phyloP scores from a whole-genome alignment of 2,888 invertebrate genomes.

The Patella ulyssiponensis region DNA sequence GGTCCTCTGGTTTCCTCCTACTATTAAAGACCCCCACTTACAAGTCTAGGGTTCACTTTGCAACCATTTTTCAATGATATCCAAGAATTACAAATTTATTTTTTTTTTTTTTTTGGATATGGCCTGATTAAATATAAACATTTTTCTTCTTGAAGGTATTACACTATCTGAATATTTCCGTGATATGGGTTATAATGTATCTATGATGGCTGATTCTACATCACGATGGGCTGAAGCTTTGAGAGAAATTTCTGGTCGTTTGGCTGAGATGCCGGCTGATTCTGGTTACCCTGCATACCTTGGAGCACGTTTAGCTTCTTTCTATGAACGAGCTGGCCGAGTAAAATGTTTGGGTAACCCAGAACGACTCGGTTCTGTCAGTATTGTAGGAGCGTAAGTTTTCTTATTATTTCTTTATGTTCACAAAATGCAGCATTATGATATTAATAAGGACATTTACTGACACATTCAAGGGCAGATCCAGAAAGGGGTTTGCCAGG shows the following conservation, averaged over 20 bases:
- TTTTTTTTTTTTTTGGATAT: background rate
- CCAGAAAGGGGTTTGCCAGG: background rate
- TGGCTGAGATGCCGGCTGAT: conserved; percentile 99
- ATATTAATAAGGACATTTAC: background rate
- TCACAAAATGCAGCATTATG: too few species aligned
- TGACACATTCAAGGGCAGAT: background rate
- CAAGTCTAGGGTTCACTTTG: too few species aligned
- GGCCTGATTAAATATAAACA: background rate
- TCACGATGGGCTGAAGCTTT: conserved; percentile 99
- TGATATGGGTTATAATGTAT: conserved; percentile 98
- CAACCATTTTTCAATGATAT: too few species aligned
- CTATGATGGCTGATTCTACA: conserved; percentile 99
- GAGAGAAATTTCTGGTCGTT: conserved; percentile 98
- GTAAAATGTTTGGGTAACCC: conserved; percentile 98
- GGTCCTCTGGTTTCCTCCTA: too few species aligned
- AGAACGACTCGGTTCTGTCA: conserved; percentile 97
- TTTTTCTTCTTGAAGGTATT: conserved; percentile 79
- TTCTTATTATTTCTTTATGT: background rate
- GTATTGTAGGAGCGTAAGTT: conserved; percentile 93
- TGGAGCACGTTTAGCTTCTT: conserved; percentile 97
- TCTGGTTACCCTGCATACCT: conserved; percentile 98
- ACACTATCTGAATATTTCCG: conserved; percentile 99
- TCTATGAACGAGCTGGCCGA: conserved; percentile 99
- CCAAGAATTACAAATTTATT: background rate
- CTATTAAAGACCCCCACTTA: too few species aligned